Evolutionary conservation across 2,113 vertebrate genomes (phyloP), one percentile per base, ranked within the genome.

Genomic region (Misgurnus anguillicaudatus): DNA sequence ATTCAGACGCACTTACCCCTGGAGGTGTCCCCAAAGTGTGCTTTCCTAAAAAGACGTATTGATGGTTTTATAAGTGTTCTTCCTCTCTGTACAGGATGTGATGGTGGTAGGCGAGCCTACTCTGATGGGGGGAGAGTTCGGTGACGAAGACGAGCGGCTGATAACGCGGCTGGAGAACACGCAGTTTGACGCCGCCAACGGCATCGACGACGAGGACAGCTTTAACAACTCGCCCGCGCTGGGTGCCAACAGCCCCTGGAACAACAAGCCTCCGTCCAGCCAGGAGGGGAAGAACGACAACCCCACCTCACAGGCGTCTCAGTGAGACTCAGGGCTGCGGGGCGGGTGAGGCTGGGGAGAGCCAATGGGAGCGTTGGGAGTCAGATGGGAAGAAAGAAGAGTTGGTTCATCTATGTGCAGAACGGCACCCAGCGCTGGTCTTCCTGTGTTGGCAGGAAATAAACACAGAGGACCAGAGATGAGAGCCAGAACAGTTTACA

Each of bases 101-200:
- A 99, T 99, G 97, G 97, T 99, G 91, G 97, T 99, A 91, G 97
- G 97, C 63, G 97, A 99, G 93, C 97, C 97, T 87, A 99, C 97
- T 41, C 93, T 99, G 92, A 99, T 99, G 97, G 97, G 97, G 85
- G 97, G 97, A 78, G 97, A 99, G 94, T 99, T 99, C 70, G 97
- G 97, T 14, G 97, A 99, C 61, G 97, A 99, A 91, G 97, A 99
- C 4, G 97, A 99, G 93, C 95, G 97, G 85, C 95, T 99, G 90
- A 99, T 99, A 94, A 99, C 97, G 4, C 95, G 97, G 85, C 94
- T 99, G 94, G 97, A 99, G 93, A 99, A 99, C 94, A 98, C 97
- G 2, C 97, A 99, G 92, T 99, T 98, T 31, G 97, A 98, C 66
- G 97, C 97, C 0, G 96, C 97, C 92, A 99, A 99, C 3, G 97